Conservation (phyloP, 2,113 vertebrate species). For the Pedetes capensis region DNA sequence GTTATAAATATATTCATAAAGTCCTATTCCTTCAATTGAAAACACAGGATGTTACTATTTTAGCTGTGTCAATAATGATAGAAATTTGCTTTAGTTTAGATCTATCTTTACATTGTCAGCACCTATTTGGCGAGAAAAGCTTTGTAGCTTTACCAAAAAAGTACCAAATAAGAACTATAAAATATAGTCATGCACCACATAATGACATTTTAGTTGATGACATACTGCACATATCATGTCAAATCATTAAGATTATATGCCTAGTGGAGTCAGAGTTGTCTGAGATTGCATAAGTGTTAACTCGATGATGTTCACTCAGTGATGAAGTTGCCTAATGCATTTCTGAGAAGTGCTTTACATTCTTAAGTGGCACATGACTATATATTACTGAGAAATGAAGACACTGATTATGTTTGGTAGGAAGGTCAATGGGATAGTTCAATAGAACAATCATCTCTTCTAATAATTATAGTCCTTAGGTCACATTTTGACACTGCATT, state of each 20-base stretch:
- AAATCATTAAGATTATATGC: neutral
- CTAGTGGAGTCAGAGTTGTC: neutral
- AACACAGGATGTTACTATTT: neutral
- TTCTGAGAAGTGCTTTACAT: neutral
- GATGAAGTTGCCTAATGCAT: neutral
- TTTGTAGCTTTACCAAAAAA: neutral
- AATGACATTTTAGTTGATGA: neutral
- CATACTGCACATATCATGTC: accelerated
- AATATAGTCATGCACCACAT: neutral
- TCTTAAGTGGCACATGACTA: neutral
- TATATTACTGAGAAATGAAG: neutral
- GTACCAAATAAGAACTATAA: neutral
- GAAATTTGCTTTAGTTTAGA: neutral
- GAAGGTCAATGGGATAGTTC: neutral
- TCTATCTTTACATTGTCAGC: neutral
- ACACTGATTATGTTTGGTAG: neutral
- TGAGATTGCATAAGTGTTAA: neutral
- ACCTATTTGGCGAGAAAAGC: neutral
- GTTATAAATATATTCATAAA: conserved; percentile 51
- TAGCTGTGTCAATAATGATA: neutral
- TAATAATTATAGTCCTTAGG: neutral
- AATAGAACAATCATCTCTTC: neutral
- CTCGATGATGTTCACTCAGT: neutral
- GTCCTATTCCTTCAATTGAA: neutral
- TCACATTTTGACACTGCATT: neutral